These are phyloP conservation scores for Parazoanthus swiftii DNA, from an alignment of 92 coral and sea anemone genomes.

Conservation along the genomic window DNA sequence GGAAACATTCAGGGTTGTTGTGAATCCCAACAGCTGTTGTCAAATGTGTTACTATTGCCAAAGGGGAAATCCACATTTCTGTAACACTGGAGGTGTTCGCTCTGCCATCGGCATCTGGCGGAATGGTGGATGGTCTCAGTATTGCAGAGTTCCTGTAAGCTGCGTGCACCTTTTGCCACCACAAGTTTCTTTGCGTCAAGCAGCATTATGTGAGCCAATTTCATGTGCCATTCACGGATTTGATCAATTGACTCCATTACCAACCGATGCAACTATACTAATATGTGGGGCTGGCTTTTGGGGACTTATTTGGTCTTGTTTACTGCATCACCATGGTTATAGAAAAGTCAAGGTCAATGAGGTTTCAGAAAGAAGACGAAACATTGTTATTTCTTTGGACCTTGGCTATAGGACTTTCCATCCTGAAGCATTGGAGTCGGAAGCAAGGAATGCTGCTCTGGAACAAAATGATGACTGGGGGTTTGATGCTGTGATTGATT, in stretches of 20 bases:
- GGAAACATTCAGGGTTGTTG: constrained; percentile 69
- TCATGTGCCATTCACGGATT: constrained; percentile 87
- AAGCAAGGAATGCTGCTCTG: constrained; percentile 53
- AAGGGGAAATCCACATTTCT: constrained; percentile 91
- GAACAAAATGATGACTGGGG: constrained; percentile 73
- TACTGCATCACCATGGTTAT: constrained; percentile 91
- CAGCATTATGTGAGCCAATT: constrained; percentile 88
- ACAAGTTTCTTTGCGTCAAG: constrained; percentile 82
- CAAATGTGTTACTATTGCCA: constrained; percentile 80
- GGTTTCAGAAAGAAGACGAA: constrained; percentile 81
- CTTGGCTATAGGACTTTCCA: constrained; percentile 69
- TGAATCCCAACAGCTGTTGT: constrained; percentile 87
- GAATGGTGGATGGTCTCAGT: constrained; percentile 99
- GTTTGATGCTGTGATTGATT: constrained; percentile 87
- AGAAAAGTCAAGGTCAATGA: constrained; percentile 85
- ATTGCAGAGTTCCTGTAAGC: constrained; percentile 74
- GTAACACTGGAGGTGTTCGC: constrained; percentile 71
- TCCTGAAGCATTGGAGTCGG: constrained; percentile 68
- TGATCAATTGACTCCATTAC: constrained; percentile 69
- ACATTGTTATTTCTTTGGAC: constrained; percentile 70
- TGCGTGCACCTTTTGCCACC: constrained; percentile 76
- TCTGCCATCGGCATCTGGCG: constrained; percentile 89
- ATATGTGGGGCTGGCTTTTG: constrained; percentile 80
- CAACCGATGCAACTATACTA: constrained; percentile 79
- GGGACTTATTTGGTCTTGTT: constrained; percentile 84